phyloP scores from a whole-genome alignment of 2,888 invertebrate species.

The Muschampia plurimacula region DNA sequence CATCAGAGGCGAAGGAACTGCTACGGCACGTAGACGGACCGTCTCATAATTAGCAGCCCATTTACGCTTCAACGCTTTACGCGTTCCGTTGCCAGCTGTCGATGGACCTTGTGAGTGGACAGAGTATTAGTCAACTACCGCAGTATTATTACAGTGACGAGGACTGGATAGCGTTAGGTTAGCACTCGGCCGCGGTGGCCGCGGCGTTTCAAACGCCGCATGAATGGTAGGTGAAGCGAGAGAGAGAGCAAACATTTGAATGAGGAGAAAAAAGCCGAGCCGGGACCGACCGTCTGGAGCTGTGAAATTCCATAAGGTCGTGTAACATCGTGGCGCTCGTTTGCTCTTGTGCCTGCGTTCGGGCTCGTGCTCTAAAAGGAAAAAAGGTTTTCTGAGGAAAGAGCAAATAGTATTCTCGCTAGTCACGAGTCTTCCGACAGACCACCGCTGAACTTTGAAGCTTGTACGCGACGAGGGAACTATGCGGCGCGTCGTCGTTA shows the following conservation, averaged over 20 bases:
- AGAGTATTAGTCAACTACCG: constrained; percentile 86
- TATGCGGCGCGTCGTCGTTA: constrained; percentile 43
- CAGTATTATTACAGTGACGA: constrained; percentile 86
- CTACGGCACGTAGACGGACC: constrained; percentile 75
- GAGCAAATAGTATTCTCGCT: constrained; percentile 79
- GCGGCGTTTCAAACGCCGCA: constrained; percentile 76
- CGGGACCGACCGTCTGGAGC: constrained; percentile 70
- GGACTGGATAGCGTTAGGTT: constrained; percentile 83
- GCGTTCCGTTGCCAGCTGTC: constrained; percentile 83
- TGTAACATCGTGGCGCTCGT: constrained; percentile 82
- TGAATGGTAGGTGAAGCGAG: constrained; percentile 83
- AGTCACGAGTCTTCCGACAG: constrained; percentile 79
- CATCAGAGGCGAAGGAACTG: constrained; percentile 81
- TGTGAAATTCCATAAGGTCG: constrained; percentile 84
- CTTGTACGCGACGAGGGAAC: constrained; percentile 49
- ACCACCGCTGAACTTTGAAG: constrained; percentile 76
- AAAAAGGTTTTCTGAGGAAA: constrained; percentile 80
- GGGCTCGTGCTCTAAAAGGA: constrained; percentile 82
- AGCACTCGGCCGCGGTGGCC: constrained; percentile 73
- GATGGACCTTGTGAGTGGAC: constrained; percentile 82
- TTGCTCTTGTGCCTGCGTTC: constrained; percentile 78
- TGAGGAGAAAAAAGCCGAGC: constrained; percentile 72
- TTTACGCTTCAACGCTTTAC: constrained; percentile 83
- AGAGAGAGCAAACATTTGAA: constrained; percentile 81
- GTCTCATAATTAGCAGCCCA: constrained; percentile 68